Percentiles rank a stretch among this genome's conserved stretches.
Evolutionary conservation across 2,888 invertebrate genomes (phyloP).

Genomic region (Dryomyza anilis): DNA sequence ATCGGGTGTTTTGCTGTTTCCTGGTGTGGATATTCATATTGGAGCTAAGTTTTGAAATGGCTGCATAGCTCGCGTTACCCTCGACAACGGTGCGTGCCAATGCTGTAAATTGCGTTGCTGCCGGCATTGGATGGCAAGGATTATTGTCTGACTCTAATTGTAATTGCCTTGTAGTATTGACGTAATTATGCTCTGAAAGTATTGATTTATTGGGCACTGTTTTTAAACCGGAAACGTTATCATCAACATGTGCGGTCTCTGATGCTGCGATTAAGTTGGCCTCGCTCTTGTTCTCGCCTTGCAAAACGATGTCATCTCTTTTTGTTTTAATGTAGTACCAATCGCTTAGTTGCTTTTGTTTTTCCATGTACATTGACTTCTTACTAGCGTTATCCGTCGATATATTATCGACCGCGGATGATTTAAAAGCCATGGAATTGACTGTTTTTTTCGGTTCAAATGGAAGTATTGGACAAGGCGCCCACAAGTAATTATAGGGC

Average conservation of each 20-base stretch:
- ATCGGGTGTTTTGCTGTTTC: conserved; percentile 32
- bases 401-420: background rate
- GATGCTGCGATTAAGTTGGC: background rate
- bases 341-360: conserved; percentile 45
- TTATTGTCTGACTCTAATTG: conserved; percentile 1
- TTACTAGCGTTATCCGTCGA: conserved; percentile 29
- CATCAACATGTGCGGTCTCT: background rate
- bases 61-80: conserved; percentile 11
- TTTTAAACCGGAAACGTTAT: background rate
- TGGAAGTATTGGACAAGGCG: background rate
- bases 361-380: conserved; percentile 38
- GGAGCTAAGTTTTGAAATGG: no score
- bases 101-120: no score
- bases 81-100: no score
- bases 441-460: background rate
- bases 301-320: conserved; percentile 24
- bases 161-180: conserved; percentile 4
- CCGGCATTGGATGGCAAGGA: conserved; percentile 22
- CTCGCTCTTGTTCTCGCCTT: background rate
- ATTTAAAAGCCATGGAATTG: no score
- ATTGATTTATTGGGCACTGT: background rate
- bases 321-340: conserved; percentile 47
- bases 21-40: no score
- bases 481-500: background rate
- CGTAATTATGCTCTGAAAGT: conserved; percentile 14